Conservation (phyloP, 2,888 invertebrate genomes). For the Dilophus febrilis region DNA sequence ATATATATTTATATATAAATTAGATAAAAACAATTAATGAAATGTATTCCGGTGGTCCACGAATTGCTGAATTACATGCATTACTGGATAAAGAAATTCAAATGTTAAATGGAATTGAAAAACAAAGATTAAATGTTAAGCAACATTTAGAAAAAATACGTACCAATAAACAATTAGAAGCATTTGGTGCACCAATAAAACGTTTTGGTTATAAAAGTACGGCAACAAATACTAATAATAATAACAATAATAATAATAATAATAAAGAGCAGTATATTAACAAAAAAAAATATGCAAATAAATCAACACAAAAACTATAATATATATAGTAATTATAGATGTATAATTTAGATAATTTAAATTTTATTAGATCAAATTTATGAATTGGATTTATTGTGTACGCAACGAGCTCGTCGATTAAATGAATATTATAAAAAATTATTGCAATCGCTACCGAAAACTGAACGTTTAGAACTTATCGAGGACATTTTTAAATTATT, state of each 20-base stretch:
- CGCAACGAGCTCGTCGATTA: slow-evolving; percentile 59
- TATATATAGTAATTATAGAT: no score
- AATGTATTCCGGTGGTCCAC: slow-evolving; percentile 46
- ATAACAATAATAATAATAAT: background rate
- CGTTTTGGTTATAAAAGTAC: slow-evolving; percentile 59
- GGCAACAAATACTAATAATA: background rate
- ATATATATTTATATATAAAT: slow-evolving; percentile 8
- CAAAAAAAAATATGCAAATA: background rate
- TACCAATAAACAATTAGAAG: slow-evolving; percentile 43
- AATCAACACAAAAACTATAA: background rate
- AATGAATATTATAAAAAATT: slow-evolving; percentile 55
- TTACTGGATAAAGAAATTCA: slow-evolving; percentile 58
- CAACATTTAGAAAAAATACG: slow-evolving; percentile 41
- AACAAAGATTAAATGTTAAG: slow-evolving; percentile 41
- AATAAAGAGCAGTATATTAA: background rate
- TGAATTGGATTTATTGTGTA: slow-evolving; percentile 68
- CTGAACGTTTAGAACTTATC: background rate
- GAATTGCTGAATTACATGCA: slow-evolving; percentile 50
- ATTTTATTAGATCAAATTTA: background rate
- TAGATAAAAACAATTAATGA: slow-evolving; percentile 45
- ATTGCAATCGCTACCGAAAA: slow-evolving; percentile 9
- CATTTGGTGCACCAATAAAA: slow-evolving; percentile 52
- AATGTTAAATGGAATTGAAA: slow-evolving; percentile 49
- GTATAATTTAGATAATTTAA: background rate
- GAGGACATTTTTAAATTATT: background rate